Evolutionary conservation across 2,113 vertebrate genomes (phyloP), one percentile per base, ranked within the genome.

Genomic region (Eidolon helvum): DNA sequence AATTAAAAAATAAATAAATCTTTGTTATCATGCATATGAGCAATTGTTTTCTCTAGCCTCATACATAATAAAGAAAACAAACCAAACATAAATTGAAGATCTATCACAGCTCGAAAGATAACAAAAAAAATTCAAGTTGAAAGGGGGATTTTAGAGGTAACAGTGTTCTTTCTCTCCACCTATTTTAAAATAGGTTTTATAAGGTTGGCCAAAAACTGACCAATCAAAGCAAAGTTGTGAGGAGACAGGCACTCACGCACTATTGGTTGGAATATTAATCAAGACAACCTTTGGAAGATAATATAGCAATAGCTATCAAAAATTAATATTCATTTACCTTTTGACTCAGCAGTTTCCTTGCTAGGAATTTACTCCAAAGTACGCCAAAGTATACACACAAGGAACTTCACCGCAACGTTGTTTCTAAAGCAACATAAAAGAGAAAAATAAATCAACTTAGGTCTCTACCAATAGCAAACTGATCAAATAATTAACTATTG

Each of bases 311-410:
- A 61, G 48, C 53, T 65, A 38, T 57, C 28, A 84, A 88, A 96
- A 87, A 83, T 86, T 53, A 94, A 96, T 96, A 96, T 48, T 72
- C 61, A 79, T 38, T 87, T 87, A 86, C 61, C 40, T 89, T 95
- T 90, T 87, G 43, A 97, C 80, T 96, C 90, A 87, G 91, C 75
- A 84, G n/a, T 90, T 87, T 84, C 74, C 96, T 90, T 89, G 21
- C 78, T 94, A 95, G 40, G 43, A 95, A 88, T 87, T 94, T 85
- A 65, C 38, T 9, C 18, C 65, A 80, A 96, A 84, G 71, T 65
- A 87, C 75, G 57, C 61, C 93, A 84, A 87, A 68, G 95, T 50
- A 92, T 26, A 91, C 30, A 5, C 11, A 50, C 28, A 78, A 87
- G 19, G 22, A 90, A 90, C 90, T 85, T 85, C 72, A 53, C 0